Percentiles rank a stretch among this genome's conserved stretches.
Evolutionary conservation across 2,113 vertebrate species (phyloP).

Genomic region (Austrofundulus limnaeus): DNA sequence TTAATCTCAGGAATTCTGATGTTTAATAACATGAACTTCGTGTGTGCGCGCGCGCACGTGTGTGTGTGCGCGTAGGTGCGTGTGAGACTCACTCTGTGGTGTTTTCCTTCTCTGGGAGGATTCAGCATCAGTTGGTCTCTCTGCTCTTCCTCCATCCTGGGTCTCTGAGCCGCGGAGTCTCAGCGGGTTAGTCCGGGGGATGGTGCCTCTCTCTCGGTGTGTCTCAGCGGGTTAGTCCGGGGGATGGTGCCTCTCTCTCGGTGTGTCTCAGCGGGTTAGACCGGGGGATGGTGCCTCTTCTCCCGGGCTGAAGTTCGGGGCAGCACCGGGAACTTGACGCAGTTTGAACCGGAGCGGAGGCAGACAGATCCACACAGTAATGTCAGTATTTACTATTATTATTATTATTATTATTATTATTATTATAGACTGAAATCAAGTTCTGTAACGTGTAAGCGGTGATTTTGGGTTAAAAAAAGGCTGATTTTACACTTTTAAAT

Average conservation of each 20-base stretch:
- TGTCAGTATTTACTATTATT: too few species aligned
- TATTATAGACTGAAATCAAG: background rate
- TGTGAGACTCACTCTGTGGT: background rate
- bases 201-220: background rate
- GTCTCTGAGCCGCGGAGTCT: background rate
- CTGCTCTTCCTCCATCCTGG: background rate
- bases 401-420: too few species aligned
- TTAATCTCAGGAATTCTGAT: background rate
- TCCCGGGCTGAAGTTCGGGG: slow-evolving; percentile 2
- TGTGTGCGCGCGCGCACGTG: too few species aligned
- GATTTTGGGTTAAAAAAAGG: too few species aligned
- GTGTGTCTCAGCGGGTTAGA: background rate
- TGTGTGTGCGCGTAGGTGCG: background rate
- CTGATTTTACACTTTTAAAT: too few species aligned
- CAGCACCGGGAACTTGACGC: background rate
- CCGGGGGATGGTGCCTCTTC: too few species aligned
- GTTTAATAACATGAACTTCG: too few species aligned
- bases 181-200: background rate
- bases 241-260: background rate
- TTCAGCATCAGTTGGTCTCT: too few species aligned
- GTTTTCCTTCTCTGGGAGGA: background rate
- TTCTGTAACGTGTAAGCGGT: too few species aligned
- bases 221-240: background rate
- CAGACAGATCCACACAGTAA: too few species aligned
- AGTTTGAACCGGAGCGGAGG: too few species aligned